A percentile compares a stretch with the other conserved stretches of the same genome.
Evolutionary conservation across 1,140 invertebrate genomes (phyloP).

Genomic region (Drosophila lowei): DNA sequence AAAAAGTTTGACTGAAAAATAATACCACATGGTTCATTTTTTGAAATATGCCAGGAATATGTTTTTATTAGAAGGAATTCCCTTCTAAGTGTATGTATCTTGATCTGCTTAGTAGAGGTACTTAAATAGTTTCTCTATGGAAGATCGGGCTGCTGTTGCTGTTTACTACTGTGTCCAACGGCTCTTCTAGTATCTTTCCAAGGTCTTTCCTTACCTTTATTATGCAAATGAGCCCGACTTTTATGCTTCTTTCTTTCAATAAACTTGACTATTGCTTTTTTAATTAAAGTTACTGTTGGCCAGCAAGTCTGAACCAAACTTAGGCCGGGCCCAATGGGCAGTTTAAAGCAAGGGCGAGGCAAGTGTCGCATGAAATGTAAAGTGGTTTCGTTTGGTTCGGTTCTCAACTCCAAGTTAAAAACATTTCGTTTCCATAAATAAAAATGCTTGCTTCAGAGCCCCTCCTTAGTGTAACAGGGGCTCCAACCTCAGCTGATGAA

Average conservation of each 20-base stretch:
- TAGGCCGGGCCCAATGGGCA: conserved; percentile 20
- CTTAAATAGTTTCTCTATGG: too few species aligned
- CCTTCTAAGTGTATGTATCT: too few species aligned
- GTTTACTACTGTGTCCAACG: conserved; percentile 26
- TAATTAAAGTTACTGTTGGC: conserved; percentile 43
- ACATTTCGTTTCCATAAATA: not conserved
- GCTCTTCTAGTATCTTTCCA: conserved; percentile 10
- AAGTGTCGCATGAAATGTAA: not conserved
- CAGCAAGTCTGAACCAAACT: conserved; percentile 17
- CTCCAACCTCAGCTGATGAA: conserved; percentile 11
- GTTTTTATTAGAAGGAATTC: too few species aligned
- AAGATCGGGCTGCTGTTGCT: too few species aligned
- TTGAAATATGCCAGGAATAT: too few species aligned
- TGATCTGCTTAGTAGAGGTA: too few species aligned
- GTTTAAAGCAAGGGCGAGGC: conserved; percentile 10
- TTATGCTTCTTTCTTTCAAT: conserved; percentile 34
- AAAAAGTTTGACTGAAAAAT: too few species aligned
- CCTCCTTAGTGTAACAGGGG: not conserved
- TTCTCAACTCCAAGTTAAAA: not conserved
- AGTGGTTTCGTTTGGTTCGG: not conserved
- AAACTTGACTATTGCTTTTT: conserved; percentile 43
- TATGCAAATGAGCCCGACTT: conserved; percentile 35
- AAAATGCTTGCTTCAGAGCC: too few species aligned
- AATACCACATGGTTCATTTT: too few species aligned
- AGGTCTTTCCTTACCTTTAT: conserved; percentile 25